A percentile compares a stretch with the other conserved stretches of the same genome.
These are phyloP conservation scores for Ceratosolen solmsi DNA, from an alignment of 1,140 invertebrate genomes.

Conservation along the genomic window DNA sequence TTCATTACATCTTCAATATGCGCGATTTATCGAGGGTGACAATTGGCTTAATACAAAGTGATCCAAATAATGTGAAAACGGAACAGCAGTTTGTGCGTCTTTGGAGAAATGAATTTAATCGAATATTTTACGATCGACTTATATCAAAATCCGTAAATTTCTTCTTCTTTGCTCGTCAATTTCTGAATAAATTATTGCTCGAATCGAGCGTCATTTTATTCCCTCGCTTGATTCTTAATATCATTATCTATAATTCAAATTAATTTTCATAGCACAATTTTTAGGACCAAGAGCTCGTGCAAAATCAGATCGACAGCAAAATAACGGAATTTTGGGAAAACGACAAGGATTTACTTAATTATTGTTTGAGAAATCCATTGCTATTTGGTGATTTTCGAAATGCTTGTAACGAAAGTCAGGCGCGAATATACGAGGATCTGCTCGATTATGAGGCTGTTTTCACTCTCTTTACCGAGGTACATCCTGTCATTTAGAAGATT, in stretches of 20 bases:
- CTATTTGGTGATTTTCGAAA: slow-evolving; percentile 92
- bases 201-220: too few relatives aligned
- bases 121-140: slow-evolving; percentile 90
- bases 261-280: background rate
- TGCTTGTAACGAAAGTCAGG: slow-evolving; percentile 81
- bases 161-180: too few relatives aligned
- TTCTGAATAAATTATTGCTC: too few relatives aligned
- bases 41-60: slow-evolving; percentile 84
- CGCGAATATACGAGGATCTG: slow-evolving; percentile 89
- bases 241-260: too few relatives aligned
- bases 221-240: too few relatives aligned
- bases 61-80: slow-evolving; percentile 78
- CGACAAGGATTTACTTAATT: slow-evolving; percentile 76
- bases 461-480: slow-evolving; percentile 87
- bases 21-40: slow-evolving; percentile 89
- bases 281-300: slow-evolving; percentile 74
- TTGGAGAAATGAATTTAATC: slow-evolving; percentile 91
- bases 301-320: slow-evolving; percentile 71
- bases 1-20: slow-evolving; percentile 96
- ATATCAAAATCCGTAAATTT: slow-evolving; percentile 82
- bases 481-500: too few relatives aligned
- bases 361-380: slow-evolving; percentile 84
- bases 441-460: slow-evolving; percentile 90
- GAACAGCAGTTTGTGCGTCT: slow-evolving; percentile 84
- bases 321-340: slow-evolving; percentile 74